Evolutionary conservation across 2,113 vertebrate species (phyloP).

Genomic region (Tetrax tetrax): DNA sequence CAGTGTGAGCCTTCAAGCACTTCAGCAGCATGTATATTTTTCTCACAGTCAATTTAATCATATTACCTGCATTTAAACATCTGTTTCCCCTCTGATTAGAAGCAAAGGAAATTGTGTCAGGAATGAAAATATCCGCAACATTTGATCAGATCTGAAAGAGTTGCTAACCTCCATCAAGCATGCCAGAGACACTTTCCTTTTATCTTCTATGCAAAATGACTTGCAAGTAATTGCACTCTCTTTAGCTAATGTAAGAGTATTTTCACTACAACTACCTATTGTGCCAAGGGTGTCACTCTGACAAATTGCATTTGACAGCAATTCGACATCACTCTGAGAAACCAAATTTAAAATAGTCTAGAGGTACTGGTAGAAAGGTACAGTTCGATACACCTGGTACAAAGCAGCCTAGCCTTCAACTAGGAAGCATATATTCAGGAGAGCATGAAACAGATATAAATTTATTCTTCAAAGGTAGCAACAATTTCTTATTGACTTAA

Average conservation of each 20-base stretch:
- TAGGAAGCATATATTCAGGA: background rate
- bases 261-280: background rate
- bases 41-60: background rate
- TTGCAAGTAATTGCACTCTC: constrained; percentile 42
- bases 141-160: constrained; percentile 25
- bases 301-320: constrained; percentile 45
- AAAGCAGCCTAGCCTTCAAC: background rate
- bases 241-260: constrained; percentile 29
- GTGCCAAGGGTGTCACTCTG: background rate
- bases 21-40: background rate
- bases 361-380: background rate
- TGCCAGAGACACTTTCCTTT: constrained; percentile 24
- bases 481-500: background rate
- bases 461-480: background rate
- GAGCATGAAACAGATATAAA: background rate
- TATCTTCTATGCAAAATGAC: constrained; percentile 45
- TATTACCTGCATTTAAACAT: background rate
- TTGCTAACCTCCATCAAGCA: constrained; percentile 23
- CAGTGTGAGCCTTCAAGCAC: background rate
- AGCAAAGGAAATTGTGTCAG: background rate
- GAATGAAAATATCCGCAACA: constrained; percentile 6
- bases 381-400: background rate
- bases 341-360: background rate
- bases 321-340: background rate
- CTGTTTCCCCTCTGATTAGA: background rate